Evolutionary conservation across 2,113 vertebrate genomes (phyloP).

Genomic region (Embiotoca jacksoni): DNA sequence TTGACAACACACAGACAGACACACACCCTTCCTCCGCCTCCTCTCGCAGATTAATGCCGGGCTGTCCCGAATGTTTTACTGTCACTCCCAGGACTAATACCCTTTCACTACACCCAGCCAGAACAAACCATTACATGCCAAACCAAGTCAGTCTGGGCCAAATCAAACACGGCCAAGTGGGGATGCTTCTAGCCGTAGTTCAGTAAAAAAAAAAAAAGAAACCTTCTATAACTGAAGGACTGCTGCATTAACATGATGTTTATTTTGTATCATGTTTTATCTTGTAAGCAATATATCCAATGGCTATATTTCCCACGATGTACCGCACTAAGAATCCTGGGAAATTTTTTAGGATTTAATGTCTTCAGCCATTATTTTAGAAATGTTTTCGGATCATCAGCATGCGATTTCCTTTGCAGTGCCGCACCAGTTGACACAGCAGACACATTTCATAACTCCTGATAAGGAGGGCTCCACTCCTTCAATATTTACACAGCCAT

Average conservation of each 20-base stretch:
- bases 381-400: constrained; percentile 61
- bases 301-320: constrained; percentile 2
- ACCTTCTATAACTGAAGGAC: constrained; percentile 25
- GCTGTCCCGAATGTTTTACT: constrained; percentile 65
- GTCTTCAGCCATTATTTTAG: constrained; percentile 28
- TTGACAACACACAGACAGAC: constrained; percentile 43
- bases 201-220: constrained; percentile 42
- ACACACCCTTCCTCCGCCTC: constrained; percentile 58
- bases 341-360: background rate
- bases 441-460: constrained; percentile 32
- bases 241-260: constrained; percentile 11
- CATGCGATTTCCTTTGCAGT: constrained; percentile 47
- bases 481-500: constrained; percentile 4
- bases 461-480: constrained; percentile 36
- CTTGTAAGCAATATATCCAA: constrained; percentile 28
- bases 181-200: constrained; percentile 40
- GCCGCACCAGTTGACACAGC: constrained; percentile 37
- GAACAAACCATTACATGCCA: constrained; percentile 65
- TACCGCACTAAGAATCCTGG: constrained; percentile 3
- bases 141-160: constrained; percentile 52
- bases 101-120: constrained; percentile 58
- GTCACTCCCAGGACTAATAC: constrained; percentile 66
- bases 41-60: constrained; percentile 64
- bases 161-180: constrained; percentile 59
- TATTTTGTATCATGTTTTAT: background rate